These are phyloP conservation scores for Lycaena phlaeas DNA, from an alignment of 2,888 invertebrate genomes.

Conservation along the genomic window DNA sequence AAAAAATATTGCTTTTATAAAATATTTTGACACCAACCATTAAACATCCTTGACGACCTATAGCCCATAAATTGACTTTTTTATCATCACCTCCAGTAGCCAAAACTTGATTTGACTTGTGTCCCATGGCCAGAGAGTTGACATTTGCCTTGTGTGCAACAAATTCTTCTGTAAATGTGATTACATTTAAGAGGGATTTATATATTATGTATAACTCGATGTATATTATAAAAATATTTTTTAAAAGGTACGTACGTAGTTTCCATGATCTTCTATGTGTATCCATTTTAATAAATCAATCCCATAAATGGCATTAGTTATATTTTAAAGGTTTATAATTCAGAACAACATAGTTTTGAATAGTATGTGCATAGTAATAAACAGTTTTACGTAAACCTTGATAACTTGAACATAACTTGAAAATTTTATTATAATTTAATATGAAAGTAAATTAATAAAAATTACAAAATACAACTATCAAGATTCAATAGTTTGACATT, in stretches of 20 bases:
- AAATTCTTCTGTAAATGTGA: constrained; percentile 88
- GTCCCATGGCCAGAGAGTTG: constrained; percentile 90
- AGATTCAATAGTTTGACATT: too few relatives aligned
- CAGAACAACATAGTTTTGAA: neutral
- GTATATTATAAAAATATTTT: neutral
- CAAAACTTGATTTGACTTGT: constrained; percentile 91
- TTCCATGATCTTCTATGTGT: constrained; percentile 84
- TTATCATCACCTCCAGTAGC: constrained; percentile 97
- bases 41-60: constrained; percentile 94
- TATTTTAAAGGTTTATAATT: constrained; percentile 11
- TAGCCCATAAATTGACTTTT: constrained; percentile 97
- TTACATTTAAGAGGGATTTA: too few relatives aligned
- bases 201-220: neutral
- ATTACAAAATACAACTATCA: too few relatives aligned
- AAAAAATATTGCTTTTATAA: neutral
- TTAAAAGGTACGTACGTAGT: constrained; percentile 77
- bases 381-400: neutral
- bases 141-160: constrained; percentile 90
- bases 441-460: neutral
- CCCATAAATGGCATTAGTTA: constrained; percentile 26
- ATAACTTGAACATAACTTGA: neutral
- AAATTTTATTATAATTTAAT: neutral
- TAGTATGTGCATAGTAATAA: neutral
- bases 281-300: constrained; percentile 46
- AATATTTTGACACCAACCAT: constrained; percentile 79